A percentile compares a stretch with the other conserved stretches of the same genome.
Conservation (phyloP, 2,113 vertebrate genomes). For the Salminus brasiliensis region DNA sequence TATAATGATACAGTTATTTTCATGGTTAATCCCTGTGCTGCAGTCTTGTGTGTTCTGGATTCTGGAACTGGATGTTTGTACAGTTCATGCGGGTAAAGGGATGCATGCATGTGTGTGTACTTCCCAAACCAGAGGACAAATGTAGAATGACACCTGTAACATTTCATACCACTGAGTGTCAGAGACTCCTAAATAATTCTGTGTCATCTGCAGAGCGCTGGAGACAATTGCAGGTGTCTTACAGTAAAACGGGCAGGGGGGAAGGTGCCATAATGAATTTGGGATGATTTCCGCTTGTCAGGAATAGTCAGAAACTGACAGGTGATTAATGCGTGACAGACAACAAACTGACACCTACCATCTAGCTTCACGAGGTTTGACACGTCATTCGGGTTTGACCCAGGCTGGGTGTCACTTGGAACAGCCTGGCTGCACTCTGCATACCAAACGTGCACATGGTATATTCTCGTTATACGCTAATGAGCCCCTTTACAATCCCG, state of each 20-base stretch:
- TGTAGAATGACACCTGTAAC: conserved; percentile 52
- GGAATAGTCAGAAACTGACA: conserved; percentile 14
- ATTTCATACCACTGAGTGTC: conserved; percentile 57
- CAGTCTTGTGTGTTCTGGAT: not conserved
- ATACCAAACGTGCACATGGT: not conserved
- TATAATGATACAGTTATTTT: not conserved
- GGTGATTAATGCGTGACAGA: conserved; percentile 39
- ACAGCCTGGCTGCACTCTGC: conserved; percentile 3
- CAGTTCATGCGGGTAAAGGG: not conserved
- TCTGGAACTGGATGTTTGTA: conserved; percentile 6
- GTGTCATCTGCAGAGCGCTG: conserved; percentile 57
- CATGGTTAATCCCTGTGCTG: not conserved
- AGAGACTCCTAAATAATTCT: conserved; percentile 65
- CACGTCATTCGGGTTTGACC: conserved; percentile 22
- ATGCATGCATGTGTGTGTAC: not conserved
- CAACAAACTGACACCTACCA: conserved; percentile 36
- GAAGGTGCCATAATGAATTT: conserved; percentile 41
- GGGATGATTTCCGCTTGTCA: conserved; percentile 42
- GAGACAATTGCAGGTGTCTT: conserved; percentile 52
- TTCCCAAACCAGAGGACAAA: conserved; percentile 32
- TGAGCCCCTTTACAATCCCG: not conserved
- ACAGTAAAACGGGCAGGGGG: conserved; percentile 46
- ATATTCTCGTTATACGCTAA: not conserved
- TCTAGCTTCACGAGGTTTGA: conserved; percentile 15
- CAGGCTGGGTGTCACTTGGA: conserved; percentile 33